Evolutionary conservation across 2,113 vertebrate genomes (phyloP).

Genomic region (Oncorhynchus kisutch): DNA sequence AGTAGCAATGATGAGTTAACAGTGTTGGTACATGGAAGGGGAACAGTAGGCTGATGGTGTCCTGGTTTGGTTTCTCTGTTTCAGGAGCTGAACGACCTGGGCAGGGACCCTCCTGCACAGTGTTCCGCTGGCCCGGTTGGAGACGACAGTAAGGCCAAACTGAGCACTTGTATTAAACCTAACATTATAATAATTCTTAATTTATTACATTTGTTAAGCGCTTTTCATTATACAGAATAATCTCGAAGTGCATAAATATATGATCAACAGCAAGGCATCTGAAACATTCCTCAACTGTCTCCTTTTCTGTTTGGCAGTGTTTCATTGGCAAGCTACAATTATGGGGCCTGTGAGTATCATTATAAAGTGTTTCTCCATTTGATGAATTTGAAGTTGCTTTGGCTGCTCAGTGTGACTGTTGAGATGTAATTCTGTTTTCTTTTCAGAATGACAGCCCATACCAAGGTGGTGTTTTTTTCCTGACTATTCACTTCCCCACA

Average conservation of each 20-base stretch:
- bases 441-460: slow-evolving; percentile 96
- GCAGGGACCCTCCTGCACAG: slow-evolving; percentile 95
- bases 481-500: slow-evolving; percentile 99
- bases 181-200: background rate
- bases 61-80: background rate
- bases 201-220: too few species aligned
- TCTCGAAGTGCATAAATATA: too few species aligned
- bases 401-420: background rate
- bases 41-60: background rate
- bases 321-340: slow-evolving; percentile 99
- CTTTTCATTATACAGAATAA: background rate
- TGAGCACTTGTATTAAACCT: background rate
- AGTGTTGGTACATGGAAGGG: background rate
- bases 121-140: slow-evolving; percentile 96
- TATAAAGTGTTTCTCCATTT: slow-evolving; percentile 37
- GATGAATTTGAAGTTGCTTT: background rate
- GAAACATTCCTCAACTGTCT: background rate
- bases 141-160: slow-evolving; percentile 87
- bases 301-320: slow-evolving; percentile 79
- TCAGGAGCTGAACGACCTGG: slow-evolving; percentile 95
- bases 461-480: slow-evolving; percentile 97
- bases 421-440: slow-evolving; percentile 30
- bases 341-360: slow-evolving; percentile 95
- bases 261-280: too few species aligned
- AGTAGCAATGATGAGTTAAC: too few species aligned